A percentile compares a stretch with the other conserved stretches of the same genome.
phyloP scores from a whole-genome alignment of 1,140 invertebrate species.

The Pectinophora gossypiella region DNA sequence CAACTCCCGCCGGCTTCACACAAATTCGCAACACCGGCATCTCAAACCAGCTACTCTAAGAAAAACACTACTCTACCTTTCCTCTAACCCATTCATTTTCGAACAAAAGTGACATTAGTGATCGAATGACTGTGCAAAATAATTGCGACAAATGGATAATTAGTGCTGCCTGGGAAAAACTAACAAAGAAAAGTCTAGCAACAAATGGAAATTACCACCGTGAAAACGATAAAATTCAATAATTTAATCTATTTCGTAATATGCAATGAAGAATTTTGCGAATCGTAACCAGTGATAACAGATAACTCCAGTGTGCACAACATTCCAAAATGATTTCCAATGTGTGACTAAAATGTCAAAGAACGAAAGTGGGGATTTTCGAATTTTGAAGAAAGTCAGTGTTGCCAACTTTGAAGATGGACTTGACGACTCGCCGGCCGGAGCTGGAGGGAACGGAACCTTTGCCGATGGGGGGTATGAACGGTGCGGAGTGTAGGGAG shows the following conservation, averaged over 20 bases:
- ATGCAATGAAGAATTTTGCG: not conserved
- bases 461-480: conserved; percentile 22
- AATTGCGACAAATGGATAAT: no score
- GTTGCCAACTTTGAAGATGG: conserved; percentile 43
- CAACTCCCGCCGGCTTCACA: conserved; percentile 13
- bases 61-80: no score
- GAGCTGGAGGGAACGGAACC: conserved; percentile 30
- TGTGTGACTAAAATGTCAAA: conserved; percentile 12
- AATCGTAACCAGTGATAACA: not conserved
- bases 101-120: no score
- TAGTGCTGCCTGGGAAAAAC: no score
- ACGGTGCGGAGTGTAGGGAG: conserved; percentile 47
- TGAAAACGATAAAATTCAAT: no score
- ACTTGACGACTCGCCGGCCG: conserved; percentile 60
- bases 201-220: no score
- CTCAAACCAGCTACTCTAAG: no score
- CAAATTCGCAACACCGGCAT: no score
- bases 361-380: conserved; percentile 14
- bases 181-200: no score
- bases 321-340: conserved; percentile 8
- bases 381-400: conserved; percentile 8
- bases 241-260: no score
- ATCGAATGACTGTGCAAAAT: no score
- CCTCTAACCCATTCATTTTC: no score
- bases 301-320: not conserved